phyloP scores from a whole-genome alignment of 2,113 vertebrate species.

The Percopsis transmontana region DNA sequence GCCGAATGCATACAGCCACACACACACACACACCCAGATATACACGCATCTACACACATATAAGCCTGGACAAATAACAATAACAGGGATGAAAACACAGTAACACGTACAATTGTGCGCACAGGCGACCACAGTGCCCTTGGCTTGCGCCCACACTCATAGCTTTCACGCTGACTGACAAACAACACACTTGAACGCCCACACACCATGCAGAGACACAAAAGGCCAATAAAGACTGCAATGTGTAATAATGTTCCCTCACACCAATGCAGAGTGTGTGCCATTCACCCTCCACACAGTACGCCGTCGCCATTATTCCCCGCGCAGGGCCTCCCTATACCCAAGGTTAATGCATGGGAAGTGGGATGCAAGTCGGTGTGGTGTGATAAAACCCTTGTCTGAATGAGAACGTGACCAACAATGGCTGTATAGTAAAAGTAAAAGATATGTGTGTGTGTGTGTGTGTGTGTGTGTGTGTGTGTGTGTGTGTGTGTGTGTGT shows the following conservation, averaged over 20 bases:
- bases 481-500: neutral
- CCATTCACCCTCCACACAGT: no score
- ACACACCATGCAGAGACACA: slow-evolving; percentile 30
- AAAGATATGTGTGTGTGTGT: no score
- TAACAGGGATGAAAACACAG: neutral
- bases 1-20: slow-evolving; percentile 41
- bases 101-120: slow-evolving; percentile 9
- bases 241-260: slow-evolving; percentile 12
- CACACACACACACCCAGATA: neutral
- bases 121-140: slow-evolving; percentile 13
- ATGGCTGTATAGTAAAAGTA: no score
- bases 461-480: no score
- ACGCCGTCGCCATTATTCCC: slow-evolving; percentile 36
- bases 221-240: slow-evolving; percentile 25
- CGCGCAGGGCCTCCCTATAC: neutral
- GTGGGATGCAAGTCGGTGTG: no score
- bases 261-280: slow-evolving; percentile 7
- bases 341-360: slow-evolving; percentile 54
- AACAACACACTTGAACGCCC: slow-evolving; percentile 68
- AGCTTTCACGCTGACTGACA: slow-evolving; percentile 44
- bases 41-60: neutral
- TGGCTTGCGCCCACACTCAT: slow-evolving; percentile 53
- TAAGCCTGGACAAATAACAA: slow-evolving; percentile 1
- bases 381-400: no score
- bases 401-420: no score